Conservation (phyloP, 2,797 vertebrate genomes). For the Neosalanx taihuensis region DNA sequence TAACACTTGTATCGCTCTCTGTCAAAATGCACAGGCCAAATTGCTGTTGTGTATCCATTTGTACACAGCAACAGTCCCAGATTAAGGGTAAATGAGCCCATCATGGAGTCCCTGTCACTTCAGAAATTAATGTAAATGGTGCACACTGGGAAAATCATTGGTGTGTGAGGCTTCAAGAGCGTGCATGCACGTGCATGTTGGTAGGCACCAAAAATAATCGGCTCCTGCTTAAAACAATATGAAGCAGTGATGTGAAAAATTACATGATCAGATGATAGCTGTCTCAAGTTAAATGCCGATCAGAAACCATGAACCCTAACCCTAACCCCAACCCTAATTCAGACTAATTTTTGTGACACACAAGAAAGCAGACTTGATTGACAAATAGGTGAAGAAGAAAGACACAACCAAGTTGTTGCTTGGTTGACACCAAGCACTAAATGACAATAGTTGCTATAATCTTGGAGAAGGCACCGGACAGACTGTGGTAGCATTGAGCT, state of each 20-base stretch:
- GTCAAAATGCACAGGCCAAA: slow-evolving; percentile 40
- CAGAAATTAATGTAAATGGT: slow-evolving; percentile 54
- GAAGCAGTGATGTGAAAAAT: slow-evolving; percentile 10
- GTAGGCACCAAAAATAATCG: slow-evolving; percentile 43
- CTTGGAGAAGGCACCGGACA: background rate
- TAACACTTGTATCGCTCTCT: slow-evolving; percentile 43
- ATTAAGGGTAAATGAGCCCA: slow-evolving; percentile 54
- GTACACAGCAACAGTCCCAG: slow-evolving; percentile 45
- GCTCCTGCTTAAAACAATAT: slow-evolving; percentile 44
- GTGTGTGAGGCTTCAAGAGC: background rate
- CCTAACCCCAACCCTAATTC: too few relatives aligned
- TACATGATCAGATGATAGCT: too few relatives aligned
- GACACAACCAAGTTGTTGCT: background rate
- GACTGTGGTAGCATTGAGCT: background rate
- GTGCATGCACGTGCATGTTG: background rate
- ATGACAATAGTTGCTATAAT: background rate
- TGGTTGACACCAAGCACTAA: background rate
- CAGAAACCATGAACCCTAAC: too few relatives aligned
- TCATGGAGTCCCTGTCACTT: slow-evolving; percentile 39
- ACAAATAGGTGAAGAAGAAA: background rate
- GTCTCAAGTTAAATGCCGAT: too few relatives aligned
- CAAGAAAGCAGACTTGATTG: background rate
- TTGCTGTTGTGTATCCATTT: slow-evolving; percentile 45
- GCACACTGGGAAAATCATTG: slow-evolving; percentile 39
- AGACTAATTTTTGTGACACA: background rate